Evolutionary conservation across 2,888 invertebrate species (phyloP), one percentile per base, ranked within the genome.

Genomic region (Diarsia brunnea): DNA sequence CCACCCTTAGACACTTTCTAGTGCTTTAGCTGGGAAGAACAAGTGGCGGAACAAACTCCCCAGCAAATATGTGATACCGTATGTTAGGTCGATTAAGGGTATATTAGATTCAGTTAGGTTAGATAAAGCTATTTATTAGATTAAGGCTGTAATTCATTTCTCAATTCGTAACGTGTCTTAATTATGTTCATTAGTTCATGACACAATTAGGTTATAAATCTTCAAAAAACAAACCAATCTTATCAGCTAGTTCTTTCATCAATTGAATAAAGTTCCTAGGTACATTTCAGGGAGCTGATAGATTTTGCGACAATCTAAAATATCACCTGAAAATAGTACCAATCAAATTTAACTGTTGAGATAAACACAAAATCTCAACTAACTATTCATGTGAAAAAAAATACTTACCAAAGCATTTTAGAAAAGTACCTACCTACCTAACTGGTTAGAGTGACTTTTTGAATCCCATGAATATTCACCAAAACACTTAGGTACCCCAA

Each of bases 401-500:
- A 38, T 38, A 38, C 7, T 7, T 19, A 47, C 1, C 2, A 72
- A 55, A 73, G 1, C 2, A 45, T 31, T 38, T 38, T 16, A 21
- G 24, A 65, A 75, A 58, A 27, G 19, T 78, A 1, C 14, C 4
- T 11, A 49, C n/a, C 10, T 78, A 1, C 19, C 8, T 11, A 49
- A 27, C 10, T 24, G 27, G 21, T 27, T 24, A 5, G 0, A 24
- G 10, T 43, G 19, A 21, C 38, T 45, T 51, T 53, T 21, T 4
- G 47, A 47, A 77, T 51, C 5, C 38, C 19, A 67, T 55, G 47
- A 43, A 66, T 43, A 31, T 60, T 49, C 60, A 60, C 67, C 19
- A 58, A 65, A 73, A 65, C 53, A 67, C 38, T 72, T 66, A n/a
- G n/a, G n/a, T n/a, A 43, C 38, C 76, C 60, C 38, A 14, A 77